phyloP scores from a whole-genome alignment of 1,140 invertebrate genomes.

The Halesus radiatus region DNA sequence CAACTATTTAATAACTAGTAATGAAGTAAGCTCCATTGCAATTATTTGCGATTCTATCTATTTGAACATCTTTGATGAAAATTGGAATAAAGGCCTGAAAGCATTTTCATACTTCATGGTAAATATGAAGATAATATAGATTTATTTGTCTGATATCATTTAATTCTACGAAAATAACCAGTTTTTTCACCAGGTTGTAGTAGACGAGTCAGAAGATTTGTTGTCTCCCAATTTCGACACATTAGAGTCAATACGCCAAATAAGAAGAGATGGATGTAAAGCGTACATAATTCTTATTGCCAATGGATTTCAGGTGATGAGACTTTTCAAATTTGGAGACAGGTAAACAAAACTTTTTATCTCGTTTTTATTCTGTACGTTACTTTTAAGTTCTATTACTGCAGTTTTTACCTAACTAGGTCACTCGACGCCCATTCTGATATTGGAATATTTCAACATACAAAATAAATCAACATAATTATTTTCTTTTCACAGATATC shows the following conservation, averaged over 20 bases:
- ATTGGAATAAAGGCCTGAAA: conserved; percentile 64
- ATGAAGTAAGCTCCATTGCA: conserved; percentile 66
- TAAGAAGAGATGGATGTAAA: conserved; percentile 77
- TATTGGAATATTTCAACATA: no score
- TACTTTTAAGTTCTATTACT: no score
- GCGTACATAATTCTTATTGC: conserved; percentile 80
- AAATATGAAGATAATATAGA: conserved; percentile 40
- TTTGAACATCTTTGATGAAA: conserved; percentile 66
- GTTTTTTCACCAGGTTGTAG: conserved; percentile 68
- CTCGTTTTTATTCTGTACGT: not conserved
- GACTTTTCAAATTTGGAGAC: conserved; percentile 79
- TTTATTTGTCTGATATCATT: not conserved
- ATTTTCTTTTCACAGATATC: conserved; percentile 70
- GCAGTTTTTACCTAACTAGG: no score
- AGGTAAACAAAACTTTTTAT: conserved; percentile 63
- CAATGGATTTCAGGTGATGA: conserved; percentile 77
- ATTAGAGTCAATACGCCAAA: conserved; percentile 70
- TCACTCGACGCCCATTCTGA: no score
- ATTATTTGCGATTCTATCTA: conserved; percentile 70
- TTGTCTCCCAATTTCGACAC: conserved; percentile 72
- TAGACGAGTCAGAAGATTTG: conserved; percentile 78
- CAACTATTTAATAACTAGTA: conserved; percentile 56
- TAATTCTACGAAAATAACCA: not conserved
- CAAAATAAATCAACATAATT: not conserved
- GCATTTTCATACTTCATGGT: conserved; percentile 71